Base-by-base conservation (phyloP, 2,888 invertebrate genomes). In the Microdon myrmicae region DNA sequence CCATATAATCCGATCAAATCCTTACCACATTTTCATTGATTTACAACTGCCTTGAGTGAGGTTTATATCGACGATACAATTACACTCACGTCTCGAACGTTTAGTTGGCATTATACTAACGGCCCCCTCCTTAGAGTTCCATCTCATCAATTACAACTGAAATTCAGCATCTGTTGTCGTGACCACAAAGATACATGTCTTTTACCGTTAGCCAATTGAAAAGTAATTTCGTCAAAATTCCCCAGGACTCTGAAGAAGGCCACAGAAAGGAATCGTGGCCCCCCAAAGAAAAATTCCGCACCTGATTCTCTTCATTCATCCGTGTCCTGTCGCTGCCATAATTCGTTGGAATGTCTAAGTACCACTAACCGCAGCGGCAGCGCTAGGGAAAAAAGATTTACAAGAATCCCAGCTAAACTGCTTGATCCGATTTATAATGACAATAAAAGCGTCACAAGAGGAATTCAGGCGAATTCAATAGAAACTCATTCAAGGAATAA, bases 351-450 rank as follows among this genome's bases (percentile, higher is more conserved):
- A 28, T 44, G 19, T 43, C 32, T 20, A 25, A 37, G 37, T 19
- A 38, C 41, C 31, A 28, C 17, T 17, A 38, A 44, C 10, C 2
- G 3, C 3, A 16, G 47, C 16, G 16, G 22, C 7, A 6, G 4
- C 10, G 2, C 28, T 14, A 12, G 22, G 20, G 16, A 25, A 28
- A 26, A 17, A 39, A 29, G 32, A 43, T 20, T 31, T 16, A 8
- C 28, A 35, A 29, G 19, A 34, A 28, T 26, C 20, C 37, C 2
- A 37, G 22, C 47, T 51, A 58, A 64, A 64, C 58, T 58, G 64
- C 58, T 64, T 58, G 64, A 64, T 64, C 64, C 64, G 64, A 58
- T 64, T 64, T 64, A 58, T 64, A 64, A 64, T 64, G 64, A 64
- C 64, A 64, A 64, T 64, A 64, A 64, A 58, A 51, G 56, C 58